A percentile compares a stretch with the other conserved stretches of the same genome.
phyloP scores from a whole-genome alignment of 2,888 invertebrate genomes.

The Scelioninae gen. 1 region DNA sequence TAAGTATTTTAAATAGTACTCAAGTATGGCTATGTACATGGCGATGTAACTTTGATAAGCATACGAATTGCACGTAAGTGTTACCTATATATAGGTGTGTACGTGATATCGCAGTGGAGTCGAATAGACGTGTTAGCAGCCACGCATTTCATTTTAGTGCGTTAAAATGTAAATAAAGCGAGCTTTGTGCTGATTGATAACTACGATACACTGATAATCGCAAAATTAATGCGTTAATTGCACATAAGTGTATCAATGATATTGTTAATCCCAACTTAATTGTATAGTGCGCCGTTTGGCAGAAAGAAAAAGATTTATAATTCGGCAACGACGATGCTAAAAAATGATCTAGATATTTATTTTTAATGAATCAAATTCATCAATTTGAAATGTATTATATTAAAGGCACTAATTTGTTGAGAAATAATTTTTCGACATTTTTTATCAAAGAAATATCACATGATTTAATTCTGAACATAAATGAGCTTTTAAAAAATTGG shows the following conservation, averaged over 20 bases:
- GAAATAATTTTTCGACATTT: background rate
- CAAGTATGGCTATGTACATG: constrained; percentile 68
- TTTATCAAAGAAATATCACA: background rate
- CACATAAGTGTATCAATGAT: constrained; percentile 64
- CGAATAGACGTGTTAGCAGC: constrained; percentile 60
- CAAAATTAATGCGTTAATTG: constrained; percentile 66
- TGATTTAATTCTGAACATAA: constrained; percentile 11
- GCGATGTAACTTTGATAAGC: constrained; percentile 72
- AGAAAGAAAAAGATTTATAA: background rate
- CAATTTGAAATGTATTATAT: background rate
- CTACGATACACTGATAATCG: constrained; percentile 56
- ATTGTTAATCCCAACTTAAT: constrained; percentile 48
- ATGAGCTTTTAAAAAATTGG: constrained; percentile 37
- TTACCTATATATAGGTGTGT: constrained; percentile 69
- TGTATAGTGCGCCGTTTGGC: constrained; percentile 2
- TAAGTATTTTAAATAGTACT: constrained; percentile 72
- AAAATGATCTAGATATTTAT: background rate
- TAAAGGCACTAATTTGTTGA: background rate
- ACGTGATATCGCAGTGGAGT: constrained; percentile 51
- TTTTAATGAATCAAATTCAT: background rate
- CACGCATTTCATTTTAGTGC: constrained; percentile 70
- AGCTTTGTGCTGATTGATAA: constrained; percentile 62
- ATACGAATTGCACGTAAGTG: constrained; percentile 70
- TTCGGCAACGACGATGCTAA: background rate
- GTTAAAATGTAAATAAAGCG: constrained; percentile 70